Percentiles rank a stretch among this genome's conserved stretches.
phyloP scores from a whole-genome alignment of 2,888 invertebrate genomes.

The Erebia aethiops region DNA sequence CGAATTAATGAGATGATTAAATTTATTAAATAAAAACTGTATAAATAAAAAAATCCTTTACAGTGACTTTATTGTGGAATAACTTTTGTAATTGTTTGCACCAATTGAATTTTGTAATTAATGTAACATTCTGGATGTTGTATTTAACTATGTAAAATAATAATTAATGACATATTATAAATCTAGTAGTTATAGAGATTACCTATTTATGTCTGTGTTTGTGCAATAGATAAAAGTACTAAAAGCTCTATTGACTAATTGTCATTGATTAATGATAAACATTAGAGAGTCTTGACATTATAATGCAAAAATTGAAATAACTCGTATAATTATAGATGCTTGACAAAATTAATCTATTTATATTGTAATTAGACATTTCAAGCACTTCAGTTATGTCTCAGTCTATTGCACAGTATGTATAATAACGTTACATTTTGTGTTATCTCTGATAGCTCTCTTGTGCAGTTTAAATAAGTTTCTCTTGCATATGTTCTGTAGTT shows the following conservation, averaged over 20 bases:
- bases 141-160: slow-evolving; percentile 77
- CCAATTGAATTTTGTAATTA: slow-evolving; percentile 50
- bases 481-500: slow-evolving; percentile 46
- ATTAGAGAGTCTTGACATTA: slow-evolving; percentile 63
- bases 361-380: slow-evolving; percentile 71
- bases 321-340: slow-evolving; percentile 73
- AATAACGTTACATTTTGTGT: slow-evolving; percentile 54
- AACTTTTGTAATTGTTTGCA: slow-evolving; percentile 78
- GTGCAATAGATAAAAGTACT: slow-evolving; percentile 74
- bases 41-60: slow-evolving; percentile 61
- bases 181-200: slow-evolving; percentile 74
- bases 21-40: slow-evolving; percentile 50
- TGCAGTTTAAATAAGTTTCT: slow-evolving; percentile 56
- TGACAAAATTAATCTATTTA: slow-evolving; percentile 72
- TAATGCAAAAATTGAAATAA: slow-evolving; percentile 61
- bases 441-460: slow-evolving; percentile 70
- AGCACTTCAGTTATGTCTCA: slow-evolving; percentile 73
- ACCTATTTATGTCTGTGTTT: slow-evolving; percentile 68
- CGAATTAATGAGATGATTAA: slow-evolving; percentile 72
- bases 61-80: slow-evolving; percentile 41
- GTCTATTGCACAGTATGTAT: slow-evolving; percentile 67
- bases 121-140: slow-evolving; percentile 79
- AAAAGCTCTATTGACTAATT: slow-evolving; percentile 44
- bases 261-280: slow-evolving; percentile 40
- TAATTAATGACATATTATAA: slow-evolving; percentile 71